A percentile compares a stretch with the other conserved stretches of the same genome.
Conservation (phyloP, 2,113 vertebrate species). For the Hippoglossus stenolepis region DNA sequence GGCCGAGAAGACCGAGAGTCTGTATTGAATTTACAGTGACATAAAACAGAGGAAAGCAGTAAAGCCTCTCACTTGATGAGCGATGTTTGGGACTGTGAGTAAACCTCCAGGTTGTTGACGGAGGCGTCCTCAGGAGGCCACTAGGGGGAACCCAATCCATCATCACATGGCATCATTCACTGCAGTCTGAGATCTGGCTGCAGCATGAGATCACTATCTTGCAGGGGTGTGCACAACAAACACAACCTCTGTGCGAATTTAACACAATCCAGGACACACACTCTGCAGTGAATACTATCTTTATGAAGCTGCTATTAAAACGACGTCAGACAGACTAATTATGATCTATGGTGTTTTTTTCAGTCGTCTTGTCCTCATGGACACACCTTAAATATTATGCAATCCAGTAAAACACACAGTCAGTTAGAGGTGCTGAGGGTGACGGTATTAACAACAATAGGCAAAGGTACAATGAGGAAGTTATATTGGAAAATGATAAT, state of each 20-base stretch:
- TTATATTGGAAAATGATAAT: neutral
- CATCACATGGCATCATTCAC: conserved; percentile 42
- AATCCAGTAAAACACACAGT: neutral
- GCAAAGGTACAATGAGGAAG: neutral
- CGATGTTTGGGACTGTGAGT: neutral
- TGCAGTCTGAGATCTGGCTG: conserved; percentile 50
- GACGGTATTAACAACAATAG: neutral
- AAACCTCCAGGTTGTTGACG: conserved; percentile 9
- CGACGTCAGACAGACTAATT: neutral
- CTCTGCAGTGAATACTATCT: neutral
- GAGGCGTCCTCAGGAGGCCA: conserved; percentile 50
- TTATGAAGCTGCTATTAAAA: neutral
- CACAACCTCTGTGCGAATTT: neutral
- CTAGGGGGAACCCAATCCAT: conserved; percentile 66
- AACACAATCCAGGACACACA: neutral
- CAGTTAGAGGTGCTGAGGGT: neutral
- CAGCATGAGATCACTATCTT: conserved; percentile 32
- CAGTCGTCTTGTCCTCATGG: neutral
- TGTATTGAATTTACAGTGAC: neutral
- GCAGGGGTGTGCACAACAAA: conserved; percentile 34
- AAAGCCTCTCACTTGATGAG: neutral
- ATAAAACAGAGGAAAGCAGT: neutral
- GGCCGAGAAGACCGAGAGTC: neutral
- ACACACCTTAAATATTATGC: no score
- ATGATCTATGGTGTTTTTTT: neutral